phyloP scores from a whole-genome alignment of 2,888 invertebrate species.

The Mesorhabditis spiculigera region DNA sequence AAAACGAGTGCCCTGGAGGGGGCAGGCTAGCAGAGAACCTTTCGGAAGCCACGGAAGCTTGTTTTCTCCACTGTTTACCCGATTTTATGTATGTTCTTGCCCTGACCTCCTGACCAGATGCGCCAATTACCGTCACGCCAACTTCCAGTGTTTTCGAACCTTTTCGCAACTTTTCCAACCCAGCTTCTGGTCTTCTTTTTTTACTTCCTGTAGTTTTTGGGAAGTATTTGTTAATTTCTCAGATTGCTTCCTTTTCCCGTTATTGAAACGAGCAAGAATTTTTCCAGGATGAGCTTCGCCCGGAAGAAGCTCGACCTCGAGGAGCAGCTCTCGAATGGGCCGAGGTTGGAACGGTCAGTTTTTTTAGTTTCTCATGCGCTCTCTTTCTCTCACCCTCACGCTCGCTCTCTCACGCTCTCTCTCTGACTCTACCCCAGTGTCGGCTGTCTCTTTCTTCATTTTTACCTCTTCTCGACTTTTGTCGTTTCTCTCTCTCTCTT shows the following conservation, averaged over 20 bases:
- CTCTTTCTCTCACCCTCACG: slow-evolving; percentile 15
- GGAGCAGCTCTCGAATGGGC: background rate
- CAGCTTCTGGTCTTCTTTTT: background rate
- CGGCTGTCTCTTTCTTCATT: slow-evolving; percentile 8
- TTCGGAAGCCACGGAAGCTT: too few species aligned
- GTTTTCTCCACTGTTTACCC: too few species aligned
- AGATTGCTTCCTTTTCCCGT: background rate
- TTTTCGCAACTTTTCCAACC: too few species aligned
- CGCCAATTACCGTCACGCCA: too few species aligned
- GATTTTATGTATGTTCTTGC: too few species aligned
- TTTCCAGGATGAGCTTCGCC: slow-evolving; percentile 5
- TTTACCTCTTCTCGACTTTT: slow-evolving; percentile 10
- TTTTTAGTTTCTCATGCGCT: slow-evolving; percentile 10
- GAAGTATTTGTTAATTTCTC: background rate
- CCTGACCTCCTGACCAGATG: too few species aligned
- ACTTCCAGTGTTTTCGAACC: too few species aligned
- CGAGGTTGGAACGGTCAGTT: slow-evolving; percentile 6
- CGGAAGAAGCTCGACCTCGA: background rate
- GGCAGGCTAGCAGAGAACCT: too few species aligned
- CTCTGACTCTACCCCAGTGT: slow-evolving; percentile 8
- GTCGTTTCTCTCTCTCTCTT: slow-evolving; percentile 9
- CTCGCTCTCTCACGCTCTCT: too few species aligned
- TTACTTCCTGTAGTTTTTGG: background rate
- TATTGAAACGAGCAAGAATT: background rate
- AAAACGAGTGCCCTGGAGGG: too few species aligned